Conservation (phyloP, 2,113 vertebrate species). For the Poicephalus gulielmi region DNA sequence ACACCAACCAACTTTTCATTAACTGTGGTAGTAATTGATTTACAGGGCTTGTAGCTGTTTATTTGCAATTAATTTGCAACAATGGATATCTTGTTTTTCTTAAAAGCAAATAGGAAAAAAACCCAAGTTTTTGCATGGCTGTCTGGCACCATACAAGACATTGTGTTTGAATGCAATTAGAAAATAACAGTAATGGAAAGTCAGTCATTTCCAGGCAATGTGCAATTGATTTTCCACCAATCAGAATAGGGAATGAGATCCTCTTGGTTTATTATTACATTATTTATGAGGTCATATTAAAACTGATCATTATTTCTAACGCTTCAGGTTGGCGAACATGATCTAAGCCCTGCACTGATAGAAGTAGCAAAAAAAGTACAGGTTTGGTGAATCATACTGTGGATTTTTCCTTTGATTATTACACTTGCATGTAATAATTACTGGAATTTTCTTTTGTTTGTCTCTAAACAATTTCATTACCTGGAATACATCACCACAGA, state of each 20-base stretch:
- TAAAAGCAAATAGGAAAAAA: constrained; percentile 56
- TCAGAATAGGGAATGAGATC: constrained; percentile 78
- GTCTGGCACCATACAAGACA: constrained; percentile 61
- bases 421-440: constrained; percentile 29
- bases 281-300: constrained; percentile 80
- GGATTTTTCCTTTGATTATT: constrained; percentile 44
- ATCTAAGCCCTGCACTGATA: constrained; percentile 34
- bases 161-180: constrained; percentile 75
- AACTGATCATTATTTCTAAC: constrained; percentile 76
- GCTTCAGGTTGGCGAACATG: constrained; percentile 61
- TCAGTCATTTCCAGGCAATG: constrained; percentile 80
- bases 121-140: constrained; percentile 40
- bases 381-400: constrained; percentile 14
- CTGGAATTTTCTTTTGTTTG: constrained; percentile 26
- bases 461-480: neutral
- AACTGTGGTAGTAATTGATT: constrained; percentile 56
- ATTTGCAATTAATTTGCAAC: constrained; percentile 71
- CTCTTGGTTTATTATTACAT: constrained; percentile 78
- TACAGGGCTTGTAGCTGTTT: constrained; percentile 42
- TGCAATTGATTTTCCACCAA: constrained; percentile 82
- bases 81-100: constrained; percentile 65
- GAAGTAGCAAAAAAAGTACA: constrained; percentile 2
- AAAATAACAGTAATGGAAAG: constrained; percentile 78
- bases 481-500: neutral
- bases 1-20: constrained; percentile 49